A percentile compares a stretch with the other conserved stretches of the same genome.
phyloP scores from a whole-genome alignment of 1,140 invertebrate genomes.

The Pseudomyrmex sp. region DNA sequence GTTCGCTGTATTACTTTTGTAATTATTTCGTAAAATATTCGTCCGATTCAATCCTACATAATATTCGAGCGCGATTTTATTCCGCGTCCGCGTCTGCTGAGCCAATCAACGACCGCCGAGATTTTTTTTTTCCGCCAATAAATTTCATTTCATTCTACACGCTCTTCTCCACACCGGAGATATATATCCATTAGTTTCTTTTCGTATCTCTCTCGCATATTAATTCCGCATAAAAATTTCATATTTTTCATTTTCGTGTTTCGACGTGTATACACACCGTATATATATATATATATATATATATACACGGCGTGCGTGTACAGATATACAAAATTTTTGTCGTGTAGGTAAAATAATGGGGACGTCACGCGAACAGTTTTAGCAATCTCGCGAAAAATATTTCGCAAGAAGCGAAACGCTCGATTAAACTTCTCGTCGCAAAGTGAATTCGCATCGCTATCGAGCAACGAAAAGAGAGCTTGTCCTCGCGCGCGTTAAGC shows the following conservation, averaged over 20 bases:
- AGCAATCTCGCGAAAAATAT: background rate
- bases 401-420: background rate
- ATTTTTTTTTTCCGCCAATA: constrained; percentile 38
- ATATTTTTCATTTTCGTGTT: background rate
- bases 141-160: constrained; percentile 16
- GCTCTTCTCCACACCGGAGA: constrained; percentile 6
- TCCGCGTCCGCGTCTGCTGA: background rate
- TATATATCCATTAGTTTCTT: constrained; percentile 29
- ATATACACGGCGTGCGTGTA: background rate
- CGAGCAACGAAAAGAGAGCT: constrained; percentile 5
- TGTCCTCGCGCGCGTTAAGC: background rate
- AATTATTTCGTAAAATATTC: constrained; percentile 25
- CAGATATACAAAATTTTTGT: too few relatives aligned
- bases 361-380: background rate
- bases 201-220: background rate
- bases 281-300: background rate
- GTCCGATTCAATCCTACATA: background rate
- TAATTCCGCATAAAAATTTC: constrained; percentile 34
- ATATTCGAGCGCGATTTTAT: constrained; percentile 21
- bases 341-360: background rate
- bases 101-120: background rate
- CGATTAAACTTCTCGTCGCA: constrained; percentile 29
- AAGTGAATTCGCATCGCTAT: background rate
- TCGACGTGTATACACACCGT: background rate
- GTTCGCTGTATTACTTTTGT: background rate